Base-by-base conservation (phyloP, 2,797 vertebrate genomes). In the Acanthiza pusilla region DNA sequence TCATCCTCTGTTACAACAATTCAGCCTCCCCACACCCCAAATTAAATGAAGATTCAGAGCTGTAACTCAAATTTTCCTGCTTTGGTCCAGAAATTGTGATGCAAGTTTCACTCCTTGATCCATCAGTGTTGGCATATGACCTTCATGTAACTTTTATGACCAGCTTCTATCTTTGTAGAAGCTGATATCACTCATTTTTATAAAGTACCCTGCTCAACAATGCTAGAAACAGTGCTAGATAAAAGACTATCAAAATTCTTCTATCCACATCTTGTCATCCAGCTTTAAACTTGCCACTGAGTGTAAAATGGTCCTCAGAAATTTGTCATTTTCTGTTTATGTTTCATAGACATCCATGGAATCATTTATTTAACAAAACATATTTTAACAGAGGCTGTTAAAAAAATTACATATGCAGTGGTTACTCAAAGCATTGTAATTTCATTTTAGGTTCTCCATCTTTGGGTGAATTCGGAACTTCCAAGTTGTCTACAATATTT, bases 351-450 rank as follows among this genome's bases (percentile, higher is more conserved):
- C 34, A 65, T 5, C 79, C 2, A 6, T 18, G 15, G 57, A 92
- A 65, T 10, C 9, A 47, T 67, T 48, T 73, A 73, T n/a, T 42
- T 11, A 87, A 63, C 13, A 66, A 86, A 94, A 65, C 11, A 50
- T 61, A 36, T 14, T 73, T 73, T 66, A 62, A 50, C 20, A 36
- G 27, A 40, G 11, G 36, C 50, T 16, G 4, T 84, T 58, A 23
- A 87, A 82, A 82, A 60, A 73, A 32, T 12, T 47, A 17, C 4
- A 5, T 50, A 17, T 0, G 0, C 34, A 13, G 10, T 30, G 17
- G 19, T 85, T 62, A 36, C 42, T 36, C 53, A 78, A 67, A 76
- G 54, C 32, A 22, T 7, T n/a, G 6, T 20, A 5, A 4, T 42
- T 73, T 86, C 30, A 57, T 86, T 84, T 91, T 58, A 75, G 9